A percentile compares a stretch with the other conserved stretches of the same genome.
Evolutionary conservation across 1,140 invertebrate species (phyloP).

Genomic region (Brachionus plicatilis): DNA sequence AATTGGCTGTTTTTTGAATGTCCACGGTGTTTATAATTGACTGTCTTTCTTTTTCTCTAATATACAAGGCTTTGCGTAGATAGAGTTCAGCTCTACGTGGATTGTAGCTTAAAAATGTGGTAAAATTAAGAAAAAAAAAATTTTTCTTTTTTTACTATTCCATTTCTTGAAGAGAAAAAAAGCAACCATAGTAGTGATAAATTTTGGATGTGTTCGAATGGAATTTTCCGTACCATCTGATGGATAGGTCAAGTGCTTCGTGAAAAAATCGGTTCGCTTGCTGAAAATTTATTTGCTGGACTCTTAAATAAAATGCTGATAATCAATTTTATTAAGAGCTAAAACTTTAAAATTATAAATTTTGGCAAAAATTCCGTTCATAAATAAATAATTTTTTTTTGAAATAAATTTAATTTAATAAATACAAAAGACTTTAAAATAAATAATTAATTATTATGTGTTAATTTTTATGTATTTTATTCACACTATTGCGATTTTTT

Average conservation of each 20-base stretch:
- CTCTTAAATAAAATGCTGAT: neutral
- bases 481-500: no score
- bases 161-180: conserved; percentile 32
- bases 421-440: no score
- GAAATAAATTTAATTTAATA: no score
- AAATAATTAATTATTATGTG: no score
- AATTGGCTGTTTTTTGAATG: neutral
- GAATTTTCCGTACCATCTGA: neutral
- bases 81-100: conserved; percentile 26
- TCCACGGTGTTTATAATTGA: neutral
- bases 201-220: conserved; percentile 30
- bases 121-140: neutral
- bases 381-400: no score
- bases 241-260: neutral
- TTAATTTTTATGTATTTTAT: no score
- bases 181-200: conserved; percentile 38
- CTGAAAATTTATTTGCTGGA: neutral
- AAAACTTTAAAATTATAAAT: neutral
- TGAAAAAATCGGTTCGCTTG: neutral
- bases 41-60: conserved; percentile 6
- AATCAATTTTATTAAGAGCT: neutral
- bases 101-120: neutral
- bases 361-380: neutral
- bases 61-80: conserved; percentile 17
- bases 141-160: conserved; percentile 15